Evolutionary conservation across 2,797 vertebrate species (phyloP).

Genomic region (Protonibea diacanthus): DNA sequence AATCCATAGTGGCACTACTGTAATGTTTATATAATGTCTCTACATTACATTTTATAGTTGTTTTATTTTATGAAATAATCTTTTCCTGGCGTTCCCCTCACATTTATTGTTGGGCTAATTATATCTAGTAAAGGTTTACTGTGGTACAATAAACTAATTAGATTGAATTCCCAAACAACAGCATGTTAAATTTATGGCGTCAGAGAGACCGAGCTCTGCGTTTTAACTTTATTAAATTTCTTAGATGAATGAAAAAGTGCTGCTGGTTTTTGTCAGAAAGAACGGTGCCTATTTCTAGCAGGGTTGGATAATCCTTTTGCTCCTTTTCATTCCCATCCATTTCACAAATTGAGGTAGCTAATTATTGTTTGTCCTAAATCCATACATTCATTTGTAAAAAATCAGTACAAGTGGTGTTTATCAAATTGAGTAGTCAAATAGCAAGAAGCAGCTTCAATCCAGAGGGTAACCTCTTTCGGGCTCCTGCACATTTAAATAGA

Average conservation of each 20-base stretch:
- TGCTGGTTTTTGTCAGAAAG: constrained; percentile 1
- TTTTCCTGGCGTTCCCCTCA: background rate
- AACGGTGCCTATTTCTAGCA: constrained; percentile 10
- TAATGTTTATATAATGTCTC: constrained; percentile 5
- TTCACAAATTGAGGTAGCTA: constrained; percentile 28
- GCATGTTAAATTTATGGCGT: constrained; percentile 42
- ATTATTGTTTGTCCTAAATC: constrained; percentile 41
- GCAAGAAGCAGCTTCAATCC: background rate
- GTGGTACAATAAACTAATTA: constrained; percentile 40
- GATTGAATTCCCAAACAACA: constrained; percentile 41
- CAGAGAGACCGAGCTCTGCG: constrained; percentile 13
- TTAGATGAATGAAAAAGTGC: constrained; percentile 21
- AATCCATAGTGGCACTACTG: background rate
- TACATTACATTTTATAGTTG: background rate
- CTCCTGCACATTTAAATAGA: constrained; percentile 30
- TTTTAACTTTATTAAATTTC: constrained; percentile 49
- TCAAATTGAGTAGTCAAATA: constrained; percentile 17
- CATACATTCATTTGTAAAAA: constrained; percentile 40
- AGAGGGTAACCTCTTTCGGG: background rate
- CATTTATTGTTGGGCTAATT: constrained; percentile 27
- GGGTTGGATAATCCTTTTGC: constrained; percentile 14
- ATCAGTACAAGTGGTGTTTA: constrained; percentile 3
- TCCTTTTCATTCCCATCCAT: constrained; percentile 23
- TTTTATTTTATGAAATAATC: constrained; percentile 4
- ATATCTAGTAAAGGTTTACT: constrained; percentile 44